A percentile compares a stretch with the other conserved stretches of the same genome.
Conservation (phyloP, 2,797 vertebrate genomes). For the Siniperca undulata region DNA sequence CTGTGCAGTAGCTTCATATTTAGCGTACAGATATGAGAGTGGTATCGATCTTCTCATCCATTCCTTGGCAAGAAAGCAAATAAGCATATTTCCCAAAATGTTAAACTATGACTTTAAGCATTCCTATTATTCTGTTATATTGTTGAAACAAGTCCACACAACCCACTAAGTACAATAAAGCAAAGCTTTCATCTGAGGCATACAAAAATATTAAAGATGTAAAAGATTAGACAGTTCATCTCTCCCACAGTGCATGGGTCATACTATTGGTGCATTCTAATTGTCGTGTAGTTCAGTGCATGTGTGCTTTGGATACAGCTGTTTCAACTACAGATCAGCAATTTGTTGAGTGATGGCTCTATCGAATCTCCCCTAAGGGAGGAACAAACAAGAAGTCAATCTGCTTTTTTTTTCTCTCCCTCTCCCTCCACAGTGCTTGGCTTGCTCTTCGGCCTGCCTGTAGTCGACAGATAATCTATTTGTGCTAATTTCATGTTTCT, state of each 20-base stretch:
- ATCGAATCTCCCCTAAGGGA: constrained; percentile 78
- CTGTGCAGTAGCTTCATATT: neutral
- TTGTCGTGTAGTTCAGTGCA: constrained; percentile 55
- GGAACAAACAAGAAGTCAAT: constrained; percentile 83
- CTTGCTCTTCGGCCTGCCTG: constrained; percentile 75
- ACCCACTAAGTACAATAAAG: neutral
- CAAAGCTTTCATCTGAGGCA: constrained; percentile 16
- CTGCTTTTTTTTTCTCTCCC: constrained; percentile 53
- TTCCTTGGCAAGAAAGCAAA: neutral
- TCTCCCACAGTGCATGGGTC: constrained; percentile 44
- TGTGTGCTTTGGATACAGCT: constrained; percentile 74
- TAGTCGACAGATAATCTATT: constrained; percentile 87
- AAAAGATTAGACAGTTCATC: constrained; percentile 43
- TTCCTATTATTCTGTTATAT: neutral
- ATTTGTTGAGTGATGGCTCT: constrained; percentile 85
- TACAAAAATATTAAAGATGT: constrained; percentile 31
- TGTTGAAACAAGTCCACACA: constrained; percentile 22
- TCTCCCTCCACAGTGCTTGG: constrained; percentile 68
- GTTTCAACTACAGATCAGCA: constrained; percentile 81
- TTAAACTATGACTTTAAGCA: neutral
- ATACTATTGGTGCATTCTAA: constrained; percentile 62
- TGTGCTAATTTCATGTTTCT: constrained; percentile 88
- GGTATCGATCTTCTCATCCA: neutral
- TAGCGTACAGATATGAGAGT: neutral
- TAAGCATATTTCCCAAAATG: neutral